A percentile compares a stretch with the other conserved stretches of the same genome.
Evolutionary conservation across 2,797 vertebrate species (phyloP).

Genomic region (Halcyon chelicuti): DNA sequence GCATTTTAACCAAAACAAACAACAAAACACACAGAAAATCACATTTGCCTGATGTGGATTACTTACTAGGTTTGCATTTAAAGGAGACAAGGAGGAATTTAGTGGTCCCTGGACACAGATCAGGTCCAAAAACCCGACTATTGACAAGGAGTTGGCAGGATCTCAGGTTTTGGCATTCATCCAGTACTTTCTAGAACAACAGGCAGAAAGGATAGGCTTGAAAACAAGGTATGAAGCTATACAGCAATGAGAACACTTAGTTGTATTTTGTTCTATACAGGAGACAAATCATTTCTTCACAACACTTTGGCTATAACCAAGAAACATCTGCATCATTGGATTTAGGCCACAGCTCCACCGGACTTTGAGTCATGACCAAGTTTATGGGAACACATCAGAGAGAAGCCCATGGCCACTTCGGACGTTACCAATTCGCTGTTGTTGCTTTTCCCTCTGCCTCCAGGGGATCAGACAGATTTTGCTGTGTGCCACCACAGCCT

Average conservation of each 20-base stretch:
- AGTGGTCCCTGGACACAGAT: conserved; percentile 92
- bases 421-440: not conserved
- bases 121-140: conserved; percentile 92
- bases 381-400: not conserved
- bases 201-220: conserved; percentile 74
- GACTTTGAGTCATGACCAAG: not conserved
- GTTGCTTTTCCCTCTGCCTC: not conserved
- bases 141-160: conserved; percentile 92
- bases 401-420: not conserved
- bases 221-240: conserved; percentile 56
- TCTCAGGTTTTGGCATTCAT: conserved; percentile 94
- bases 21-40: conserved; percentile 23
- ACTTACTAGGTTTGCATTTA: conserved; percentile 98
- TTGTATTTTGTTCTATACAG: conserved; percentile 8
- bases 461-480: accelerated
- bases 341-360: not conserved
- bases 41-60: conserved; percentile 30
- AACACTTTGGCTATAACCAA: not conserved
- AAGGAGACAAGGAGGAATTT: conserved; percentile 96
- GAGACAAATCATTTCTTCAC: not conserved
- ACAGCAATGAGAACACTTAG: conserved; percentile 14
- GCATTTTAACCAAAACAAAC: conserved; percentile 20
- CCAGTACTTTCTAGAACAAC: conserved; percentile 92
- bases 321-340: not conserved
- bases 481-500: not conserved